phyloP scores from a whole-genome alignment of 2,888 invertebrate species.

The Drosophila mercatorum region DNA sequence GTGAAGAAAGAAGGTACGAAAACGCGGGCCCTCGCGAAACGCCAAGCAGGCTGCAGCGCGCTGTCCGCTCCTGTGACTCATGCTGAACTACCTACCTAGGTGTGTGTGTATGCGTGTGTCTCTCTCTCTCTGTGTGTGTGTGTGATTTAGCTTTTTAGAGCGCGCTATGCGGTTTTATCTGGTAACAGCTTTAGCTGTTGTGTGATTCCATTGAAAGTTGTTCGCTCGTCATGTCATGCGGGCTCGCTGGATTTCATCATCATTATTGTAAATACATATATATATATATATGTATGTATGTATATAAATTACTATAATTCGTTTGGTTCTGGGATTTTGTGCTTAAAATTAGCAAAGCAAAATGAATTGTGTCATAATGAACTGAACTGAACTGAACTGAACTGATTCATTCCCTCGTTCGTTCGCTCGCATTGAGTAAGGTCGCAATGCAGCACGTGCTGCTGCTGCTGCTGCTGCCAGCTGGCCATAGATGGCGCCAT shows the following conservation, averaged over 20 bases:
- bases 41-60: constrained; percentile 52
- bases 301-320: constrained; percentile 8
- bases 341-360: constrained; percentile 36
- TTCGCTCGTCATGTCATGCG: constrained; percentile 42
- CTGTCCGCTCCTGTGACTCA: constrained; percentile 54
- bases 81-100: constrained; percentile 19
- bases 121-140: background rate
- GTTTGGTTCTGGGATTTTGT: constrained; percentile 1
- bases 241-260: constrained; percentile 66
- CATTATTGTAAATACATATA: constrained; percentile 49
- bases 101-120: background rate
- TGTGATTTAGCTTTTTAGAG: constrained; percentile 7
- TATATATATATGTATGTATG: background rate
- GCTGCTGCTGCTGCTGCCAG: background rate
- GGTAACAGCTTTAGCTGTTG: constrained; percentile 36
- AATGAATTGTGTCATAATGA: constrained; percentile 49
- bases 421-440: constrained; percentile 47
- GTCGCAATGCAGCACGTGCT: constrained; percentile 39
- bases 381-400: constrained; percentile 10
- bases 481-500: constrained; percentile 42
- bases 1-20: constrained; percentile 27
- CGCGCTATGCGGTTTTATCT: constrained; percentile 46
- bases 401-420: constrained; percentile 32
- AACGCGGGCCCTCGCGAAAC: constrained; percentile 37
- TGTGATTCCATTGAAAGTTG: constrained; percentile 63